Evolutionary conservation across 2,888 invertebrate genomes (phyloP), one percentile per base, ranked within the genome.

Genomic region (Plebejus anna): DNA sequence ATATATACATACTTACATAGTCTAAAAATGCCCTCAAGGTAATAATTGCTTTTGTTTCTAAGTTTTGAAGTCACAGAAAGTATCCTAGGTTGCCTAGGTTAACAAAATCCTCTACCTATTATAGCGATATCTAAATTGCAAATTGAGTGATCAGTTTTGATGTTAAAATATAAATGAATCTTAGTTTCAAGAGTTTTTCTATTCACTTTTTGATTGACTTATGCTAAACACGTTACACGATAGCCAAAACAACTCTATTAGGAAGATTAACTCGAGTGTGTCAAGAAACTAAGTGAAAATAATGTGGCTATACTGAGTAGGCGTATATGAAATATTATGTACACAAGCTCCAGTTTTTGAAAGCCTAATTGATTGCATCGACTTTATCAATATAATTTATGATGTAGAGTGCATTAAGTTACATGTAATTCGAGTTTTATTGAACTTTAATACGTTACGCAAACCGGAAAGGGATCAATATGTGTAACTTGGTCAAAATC

Each of bases 371-470:
- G 66, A 66, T 66, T 36, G 66, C 32, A 13, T 66, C 16, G 32
- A 16, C 32, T 32, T 32, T 66, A 66, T 66, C 66, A 13, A 16
- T 66, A 66, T 66, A 66, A 66, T 66, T 36, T 66, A 66, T 66
- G 13, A 36, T 66, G 36, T 66, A 13, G 32, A 66, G 13, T 32
- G 66, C 66, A 36, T 66, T 66, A 66, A 36, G 66, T 66, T 32
- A 66, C 66, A 66, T 66, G 32, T 66, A 66, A 66, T 66, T 66
- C 66, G 11, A 32, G 66, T 66, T 66, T 66, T 32, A 66, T 66
- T 66, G 66, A 66, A 36, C 66, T 66, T 66, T 66, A 32, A 32
- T 66, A 66, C 13, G 66, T 66, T 66, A 66, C 66, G 66, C 66
- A 66, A 66, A 66, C 66, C 32, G 66, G 66, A 66, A 66, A 32